These are phyloP conservation scores for Callinectes sapidus DNA, from an alignment of 2,888 invertebrate species.

Conservation along the genomic window DNA sequence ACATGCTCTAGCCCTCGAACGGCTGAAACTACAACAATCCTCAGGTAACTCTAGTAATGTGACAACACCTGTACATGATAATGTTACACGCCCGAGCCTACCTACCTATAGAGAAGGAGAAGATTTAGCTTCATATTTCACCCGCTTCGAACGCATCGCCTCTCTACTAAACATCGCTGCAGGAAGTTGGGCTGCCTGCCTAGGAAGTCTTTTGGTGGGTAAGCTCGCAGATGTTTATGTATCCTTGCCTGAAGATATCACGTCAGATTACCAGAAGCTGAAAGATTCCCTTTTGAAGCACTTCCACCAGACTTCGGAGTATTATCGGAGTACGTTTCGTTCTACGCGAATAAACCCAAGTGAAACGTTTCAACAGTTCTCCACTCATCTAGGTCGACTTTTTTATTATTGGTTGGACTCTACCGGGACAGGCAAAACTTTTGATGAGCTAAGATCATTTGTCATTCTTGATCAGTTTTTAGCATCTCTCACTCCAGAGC, in stretches of 20 bases:
- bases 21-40: too few relatives aligned
- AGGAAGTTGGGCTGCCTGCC: not conserved
- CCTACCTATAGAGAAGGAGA: not conserved
- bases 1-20: too few relatives aligned
- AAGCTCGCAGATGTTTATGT: not conserved
- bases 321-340: too few relatives aligned
- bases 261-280: not conserved
- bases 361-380: conserved; percentile 34
- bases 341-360: not conserved
- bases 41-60: too few relatives aligned
- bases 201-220: not conserved
- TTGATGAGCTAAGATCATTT: not conserved
- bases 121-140: not conserved
- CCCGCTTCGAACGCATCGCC: conserved; percentile 23
- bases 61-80: too few relatives aligned
- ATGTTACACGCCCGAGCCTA: too few relatives aligned
- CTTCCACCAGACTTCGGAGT: too few relatives aligned
- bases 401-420: not conserved
- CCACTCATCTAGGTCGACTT: not conserved
- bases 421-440: not conserved
- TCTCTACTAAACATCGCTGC: not conserved
- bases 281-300: not conserved
- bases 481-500: conserved; percentile 13
- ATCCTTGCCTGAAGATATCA: not conserved
- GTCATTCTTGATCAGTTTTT: conserved; percentile 34